These are phyloP conservation scores for Epizoanthus fatuus DNA, from an alignment of 92 coral and sea anemone genomes.

Conservation along the genomic window DNA sequence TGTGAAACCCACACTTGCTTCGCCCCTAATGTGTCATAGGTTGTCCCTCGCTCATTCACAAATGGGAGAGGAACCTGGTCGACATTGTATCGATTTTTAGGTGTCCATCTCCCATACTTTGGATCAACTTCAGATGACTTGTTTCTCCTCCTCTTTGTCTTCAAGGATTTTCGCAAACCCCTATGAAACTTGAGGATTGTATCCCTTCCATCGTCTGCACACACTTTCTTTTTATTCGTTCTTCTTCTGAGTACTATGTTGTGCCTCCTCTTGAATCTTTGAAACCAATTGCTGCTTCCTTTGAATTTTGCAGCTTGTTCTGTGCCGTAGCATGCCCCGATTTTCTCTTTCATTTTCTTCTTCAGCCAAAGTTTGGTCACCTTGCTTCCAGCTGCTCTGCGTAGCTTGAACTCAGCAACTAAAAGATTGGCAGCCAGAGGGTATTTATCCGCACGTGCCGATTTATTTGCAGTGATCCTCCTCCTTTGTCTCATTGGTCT, in stretches of 20 bases:
- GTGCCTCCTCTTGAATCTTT: slow-evolving; percentile 35
- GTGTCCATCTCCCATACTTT: slow-evolving; percentile 64
- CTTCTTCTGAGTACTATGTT: slow-evolving; percentile 42
- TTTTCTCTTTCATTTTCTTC: slow-evolving; percentile 7
- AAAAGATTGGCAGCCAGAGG: slow-evolving; percentile 61
- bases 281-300: slow-evolving; percentile 60
- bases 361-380: slow-evolving; percentile 65
- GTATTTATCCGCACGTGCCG: slow-evolving; percentile 44
- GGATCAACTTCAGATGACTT: slow-evolving; percentile 43
- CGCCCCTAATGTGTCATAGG: slow-evolving; percentile 40
- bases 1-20: slow-evolving; percentile 46
- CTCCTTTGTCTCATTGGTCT: slow-evolving; percentile 51
- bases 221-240: slow-evolving; percentile 51
- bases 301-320: slow-evolving; percentile 58
- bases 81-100: slow-evolving; percentile 31
- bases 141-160: slow-evolving; percentile 57
- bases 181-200: slow-evolving; percentile 59
- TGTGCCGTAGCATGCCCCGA: slow-evolving; percentile 19
- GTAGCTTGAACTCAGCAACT: slow-evolving; percentile 59
- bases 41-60: slow-evolving; percentile 39
- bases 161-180: slow-evolving; percentile 56
- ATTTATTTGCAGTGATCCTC: slow-evolving; percentile 46
- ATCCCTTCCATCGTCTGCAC: slow-evolving; percentile 53
- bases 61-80: slow-evolving; percentile 51
- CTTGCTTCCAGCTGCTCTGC: slow-evolving; percentile 70